phyloP scores from a whole-genome alignment of 2,113 vertebrate genomes.

The Collichthys lucidus region DNA sequence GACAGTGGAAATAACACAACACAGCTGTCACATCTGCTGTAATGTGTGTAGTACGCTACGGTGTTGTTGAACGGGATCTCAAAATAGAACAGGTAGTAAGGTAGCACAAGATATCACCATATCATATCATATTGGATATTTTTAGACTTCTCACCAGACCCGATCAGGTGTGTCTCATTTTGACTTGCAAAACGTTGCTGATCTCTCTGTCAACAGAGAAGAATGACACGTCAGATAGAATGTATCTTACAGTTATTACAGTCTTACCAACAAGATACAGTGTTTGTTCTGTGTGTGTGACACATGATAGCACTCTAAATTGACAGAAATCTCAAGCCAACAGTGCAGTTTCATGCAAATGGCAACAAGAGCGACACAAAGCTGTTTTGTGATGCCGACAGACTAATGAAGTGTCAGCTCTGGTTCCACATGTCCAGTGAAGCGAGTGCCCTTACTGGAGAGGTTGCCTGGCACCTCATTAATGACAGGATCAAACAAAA shows the following conservation, averaged over 20 bases:
- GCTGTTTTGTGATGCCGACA: conserved; percentile 44
- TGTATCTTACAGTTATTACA: background rate
- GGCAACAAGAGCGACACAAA: conserved; percentile 26
- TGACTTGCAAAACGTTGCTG: conserved; percentile 31
- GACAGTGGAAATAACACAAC: background rate
- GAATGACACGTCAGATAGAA: background rate
- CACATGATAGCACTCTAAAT: background rate
- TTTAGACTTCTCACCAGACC: conserved; percentile 42
- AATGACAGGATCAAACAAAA: conserved; percentile 61
- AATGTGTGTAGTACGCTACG: background rate
- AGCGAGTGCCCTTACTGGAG: conserved; percentile 39
- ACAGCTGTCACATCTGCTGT: too few species aligned
- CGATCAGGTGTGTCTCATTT: background rate
- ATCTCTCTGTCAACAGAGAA: conserved; percentile 54
- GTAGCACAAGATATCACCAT: background rate
- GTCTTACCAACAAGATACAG: background rate
- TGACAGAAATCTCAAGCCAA: conserved; percentile 5
- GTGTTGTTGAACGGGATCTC: too few species aligned
- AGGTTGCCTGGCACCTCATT: conserved; percentile 67
- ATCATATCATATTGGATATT: background rate
- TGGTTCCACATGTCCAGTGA: conserved; percentile 55
- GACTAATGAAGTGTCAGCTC: conserved; percentile 50
- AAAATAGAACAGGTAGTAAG: background rate
- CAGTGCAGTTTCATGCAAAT: conserved; percentile 15
- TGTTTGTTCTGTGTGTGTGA: background rate